Evolutionary conservation across 2,113 vertebrate species (phyloP).

Genomic region (Crypturellus undulatus): DNA sequence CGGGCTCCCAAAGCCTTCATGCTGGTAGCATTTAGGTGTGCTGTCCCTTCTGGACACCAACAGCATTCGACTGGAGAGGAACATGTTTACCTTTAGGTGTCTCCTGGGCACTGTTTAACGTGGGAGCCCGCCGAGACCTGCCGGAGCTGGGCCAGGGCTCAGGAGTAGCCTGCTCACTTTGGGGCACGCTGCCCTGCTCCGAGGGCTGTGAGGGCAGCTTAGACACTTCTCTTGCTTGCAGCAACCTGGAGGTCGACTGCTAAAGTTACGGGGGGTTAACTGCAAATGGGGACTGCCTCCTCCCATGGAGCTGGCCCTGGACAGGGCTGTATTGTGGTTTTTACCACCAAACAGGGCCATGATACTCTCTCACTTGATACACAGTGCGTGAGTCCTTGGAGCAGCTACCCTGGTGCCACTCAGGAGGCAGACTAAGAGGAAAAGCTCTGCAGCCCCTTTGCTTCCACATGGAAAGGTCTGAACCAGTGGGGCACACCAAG

Average conservation of each 20-base stretch:
- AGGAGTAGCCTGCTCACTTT: not conserved
- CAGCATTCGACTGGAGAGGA: fast-evolving
- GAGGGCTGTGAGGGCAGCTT: not conserved
- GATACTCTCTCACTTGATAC: not conserved
- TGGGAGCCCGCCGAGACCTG: not conserved
- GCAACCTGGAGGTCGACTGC: not conserved
- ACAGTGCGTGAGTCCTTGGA: not conserved
- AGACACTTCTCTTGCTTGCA: not conserved
- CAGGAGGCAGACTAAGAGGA: not conserved
- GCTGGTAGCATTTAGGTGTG: fast-evolving
- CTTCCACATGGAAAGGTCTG: not conserved
- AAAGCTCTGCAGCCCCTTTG: not conserved
- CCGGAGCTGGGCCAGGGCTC: fast-evolving
- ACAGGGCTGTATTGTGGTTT: not conserved
- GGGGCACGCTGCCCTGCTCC: not conserved
- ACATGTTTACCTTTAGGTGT: fast-evolving
- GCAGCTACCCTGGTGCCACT: not conserved
- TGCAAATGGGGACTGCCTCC: not conserved
- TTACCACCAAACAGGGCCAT: not conserved
- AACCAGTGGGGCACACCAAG: not conserved
- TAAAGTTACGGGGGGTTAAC: not conserved
- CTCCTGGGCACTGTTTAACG: not conserved
- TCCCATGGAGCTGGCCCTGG: not conserved
- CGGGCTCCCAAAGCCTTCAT: not conserved
- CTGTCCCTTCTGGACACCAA: not conserved